These are phyloP conservation scores for Hippocampus kuda DNA, from an alignment of 2,797 vertebrate species.

Conservation along the genomic window DNA sequence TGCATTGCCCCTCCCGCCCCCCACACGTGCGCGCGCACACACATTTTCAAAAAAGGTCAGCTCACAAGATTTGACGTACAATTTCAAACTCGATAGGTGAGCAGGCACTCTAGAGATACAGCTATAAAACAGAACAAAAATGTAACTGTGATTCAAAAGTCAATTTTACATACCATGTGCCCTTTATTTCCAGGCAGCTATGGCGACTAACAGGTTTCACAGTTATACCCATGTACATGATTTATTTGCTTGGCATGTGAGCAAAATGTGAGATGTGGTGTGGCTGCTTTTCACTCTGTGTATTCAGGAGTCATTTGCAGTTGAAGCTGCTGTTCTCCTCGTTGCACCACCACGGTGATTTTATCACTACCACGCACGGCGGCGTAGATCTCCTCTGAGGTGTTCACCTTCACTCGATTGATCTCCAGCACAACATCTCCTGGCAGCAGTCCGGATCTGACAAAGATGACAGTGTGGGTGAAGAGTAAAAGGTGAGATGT, in stretches of 20 bases:
- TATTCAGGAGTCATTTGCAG: constrained; percentile 79
- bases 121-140: not conserved
- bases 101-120: not conserved
- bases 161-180: not conserved
- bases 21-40: too few species aligned
- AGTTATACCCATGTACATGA: constrained; percentile 1
- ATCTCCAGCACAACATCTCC: constrained; percentile 87
- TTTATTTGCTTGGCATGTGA: not conserved
- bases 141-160: not conserved
- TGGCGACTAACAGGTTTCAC: constrained; percentile 8
- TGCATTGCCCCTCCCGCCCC: too few species aligned
- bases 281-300: constrained; percentile 64
- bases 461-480: constrained; percentile 3
- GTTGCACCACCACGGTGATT: constrained; percentile 74
- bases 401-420: constrained; percentile 68
- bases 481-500: not conserved
- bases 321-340: constrained; percentile 62
- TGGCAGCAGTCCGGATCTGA: constrained; percentile 80
- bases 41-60: too few species aligned
- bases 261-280: not conserved
- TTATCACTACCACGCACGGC: constrained; percentile 72
- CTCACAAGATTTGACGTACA: not conserved
- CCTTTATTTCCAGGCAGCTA: not conserved
- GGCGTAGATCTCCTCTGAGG: constrained; percentile 81
- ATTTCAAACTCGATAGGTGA: not conserved